Evolutionary conservation across 1,140 invertebrate genomes (phyloP).

Genomic region (Scaptomyza hsui): DNA sequence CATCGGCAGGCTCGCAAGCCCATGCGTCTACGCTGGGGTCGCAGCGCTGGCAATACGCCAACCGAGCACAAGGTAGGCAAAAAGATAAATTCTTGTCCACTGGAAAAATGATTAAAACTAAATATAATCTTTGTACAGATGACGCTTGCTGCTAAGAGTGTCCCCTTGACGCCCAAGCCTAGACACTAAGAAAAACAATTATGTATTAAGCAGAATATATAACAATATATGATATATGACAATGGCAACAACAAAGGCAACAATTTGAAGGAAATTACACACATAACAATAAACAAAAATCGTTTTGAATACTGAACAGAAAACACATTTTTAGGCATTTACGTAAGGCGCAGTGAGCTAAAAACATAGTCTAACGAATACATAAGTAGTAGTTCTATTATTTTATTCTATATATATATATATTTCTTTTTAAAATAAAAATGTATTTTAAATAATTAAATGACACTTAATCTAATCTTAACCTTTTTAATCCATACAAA

Average conservation of each 20-base stretch:
- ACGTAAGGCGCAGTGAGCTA: slow-evolving; percentile 35
- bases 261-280: slow-evolving; percentile 8
- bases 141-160: slow-evolving; percentile 35
- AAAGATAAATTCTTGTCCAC: too few relatives aligned
- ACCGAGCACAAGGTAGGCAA: slow-evolving; percentile 48
- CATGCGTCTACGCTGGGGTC: slow-evolving; percentile 78
- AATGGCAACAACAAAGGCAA: slow-evolving; percentile 15
- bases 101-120: too few relatives aligned
- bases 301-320: slow-evolving; percentile 26
- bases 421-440: not conserved
- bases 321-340: slow-evolving; percentile 49
- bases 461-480: too few relatives aligned
- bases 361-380: slow-evolving; percentile 56
- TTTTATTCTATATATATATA: not conserved
- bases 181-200: slow-evolving; percentile 50
- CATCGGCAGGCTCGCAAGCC: slow-evolving; percentile 74
- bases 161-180: slow-evolving; percentile 49
- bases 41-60: slow-evolving; percentile 73
- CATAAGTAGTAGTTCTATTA: too few relatives aligned
- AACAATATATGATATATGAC: slow-evolving; percentile 25
- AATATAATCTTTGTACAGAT: slow-evolving; percentile 10
- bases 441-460: too few relatives aligned
- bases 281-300: slow-evolving; percentile 32
- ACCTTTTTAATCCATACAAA: not conserved
- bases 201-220: slow-evolving; percentile 15